Percentiles rank a stretch among this genome's conserved stretches.
phyloP scores from a whole-genome alignment of 2,797 vertebrate species.

The Oceanodroma leucorhoa region DNA sequence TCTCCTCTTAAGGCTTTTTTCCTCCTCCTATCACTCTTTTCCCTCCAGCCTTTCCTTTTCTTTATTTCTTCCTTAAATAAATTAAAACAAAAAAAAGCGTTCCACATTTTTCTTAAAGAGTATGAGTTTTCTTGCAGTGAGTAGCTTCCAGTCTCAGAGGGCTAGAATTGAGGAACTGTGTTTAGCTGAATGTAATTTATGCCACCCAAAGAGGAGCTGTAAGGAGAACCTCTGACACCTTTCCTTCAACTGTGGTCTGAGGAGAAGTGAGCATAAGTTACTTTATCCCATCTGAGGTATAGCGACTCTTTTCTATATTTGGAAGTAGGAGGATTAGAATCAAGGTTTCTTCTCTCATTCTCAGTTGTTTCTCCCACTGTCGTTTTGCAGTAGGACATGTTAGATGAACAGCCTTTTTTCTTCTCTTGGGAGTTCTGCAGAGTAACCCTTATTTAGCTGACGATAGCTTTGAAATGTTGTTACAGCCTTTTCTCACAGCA shows the following conservation, averaged over 20 bases:
- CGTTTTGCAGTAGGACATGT: fast-evolving
- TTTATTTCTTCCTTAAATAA: neutral
- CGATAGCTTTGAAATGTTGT: neutral
- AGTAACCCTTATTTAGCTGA: neutral
- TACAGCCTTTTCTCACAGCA: neutral
- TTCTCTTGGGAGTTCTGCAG: neutral
- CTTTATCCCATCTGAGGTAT: neutral
- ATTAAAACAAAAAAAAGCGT: fast-evolving
- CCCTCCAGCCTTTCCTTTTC: neutral
- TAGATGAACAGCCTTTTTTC: neutral
- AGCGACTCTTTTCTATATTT: neutral
- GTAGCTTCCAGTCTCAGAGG: neutral
- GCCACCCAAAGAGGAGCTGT: neutral
- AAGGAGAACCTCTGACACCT: neutral
- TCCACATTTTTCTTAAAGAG: neutral
- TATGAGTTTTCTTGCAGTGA: neutral
- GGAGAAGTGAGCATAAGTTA: neutral
- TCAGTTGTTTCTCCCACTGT: neutral
- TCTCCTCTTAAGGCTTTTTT: neutral
- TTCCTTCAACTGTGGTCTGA: neutral
- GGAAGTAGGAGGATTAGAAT: neutral
- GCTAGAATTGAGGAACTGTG: neutral
- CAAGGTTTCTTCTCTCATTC: neutral
- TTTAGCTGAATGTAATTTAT: neutral
- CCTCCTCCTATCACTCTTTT: neutral